Percentiles rank a stretch among this genome's conserved stretches.
phyloP scores from a whole-genome alignment of 2,113 vertebrate species.

The Calypte anna region DNA sequence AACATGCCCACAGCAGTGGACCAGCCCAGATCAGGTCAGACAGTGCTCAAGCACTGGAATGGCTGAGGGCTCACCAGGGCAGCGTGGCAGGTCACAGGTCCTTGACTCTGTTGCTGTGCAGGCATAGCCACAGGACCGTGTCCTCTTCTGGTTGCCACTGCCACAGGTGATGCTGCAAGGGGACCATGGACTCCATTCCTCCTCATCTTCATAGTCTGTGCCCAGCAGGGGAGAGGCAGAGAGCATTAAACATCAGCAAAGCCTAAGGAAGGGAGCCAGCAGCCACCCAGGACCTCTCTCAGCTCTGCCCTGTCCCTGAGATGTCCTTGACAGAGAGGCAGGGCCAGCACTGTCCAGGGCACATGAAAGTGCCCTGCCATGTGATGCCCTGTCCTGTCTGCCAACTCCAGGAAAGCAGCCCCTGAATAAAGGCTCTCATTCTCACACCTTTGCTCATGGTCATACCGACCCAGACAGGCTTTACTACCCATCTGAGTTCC shows the following conservation, averaged over 20 bases:
- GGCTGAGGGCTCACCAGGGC: conserved; percentile 79
- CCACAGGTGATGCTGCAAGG: conserved; percentile 88
- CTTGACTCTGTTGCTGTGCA: conserved; percentile 87
- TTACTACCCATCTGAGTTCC: background rate
- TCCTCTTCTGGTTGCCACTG: conserved; percentile 85
- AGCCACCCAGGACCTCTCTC: background rate
- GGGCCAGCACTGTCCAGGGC: background rate
- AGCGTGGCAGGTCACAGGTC: conserved; percentile 82
- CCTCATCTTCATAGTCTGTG: conserved; percentile 83
- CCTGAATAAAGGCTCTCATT: background rate
- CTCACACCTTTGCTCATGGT: background rate
- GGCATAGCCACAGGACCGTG: conserved; percentile 85
- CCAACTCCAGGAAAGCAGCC: background rate
- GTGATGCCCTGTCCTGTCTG: accelerated
- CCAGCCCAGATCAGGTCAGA: background rate
- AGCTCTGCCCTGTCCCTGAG: background rate
- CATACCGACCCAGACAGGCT: background rate
- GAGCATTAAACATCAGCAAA: background rate
- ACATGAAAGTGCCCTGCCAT: accelerated
- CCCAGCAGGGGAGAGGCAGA: background rate
- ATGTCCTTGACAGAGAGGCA: background rate
- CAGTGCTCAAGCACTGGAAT: background rate
- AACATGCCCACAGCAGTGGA: background rate
- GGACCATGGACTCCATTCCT: conserved; percentile 91
- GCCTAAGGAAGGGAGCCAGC: background rate